These are phyloP conservation scores for Eulacestoma nigropectus DNA, from an alignment of 2,113 vertebrate species.

Conservation along the genomic window DNA sequence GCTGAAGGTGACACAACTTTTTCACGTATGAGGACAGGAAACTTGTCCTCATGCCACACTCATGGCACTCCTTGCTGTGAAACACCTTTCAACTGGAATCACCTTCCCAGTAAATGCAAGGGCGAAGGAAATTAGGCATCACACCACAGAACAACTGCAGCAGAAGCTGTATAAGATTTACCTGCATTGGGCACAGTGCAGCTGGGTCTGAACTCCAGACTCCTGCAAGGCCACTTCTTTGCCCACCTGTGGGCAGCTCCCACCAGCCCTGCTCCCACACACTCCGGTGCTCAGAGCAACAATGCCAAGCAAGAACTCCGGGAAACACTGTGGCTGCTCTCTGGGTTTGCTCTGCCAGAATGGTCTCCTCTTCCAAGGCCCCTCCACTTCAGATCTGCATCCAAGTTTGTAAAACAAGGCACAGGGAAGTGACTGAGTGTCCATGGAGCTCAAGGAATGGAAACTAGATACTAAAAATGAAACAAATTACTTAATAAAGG, in stretches of 20 bases:
- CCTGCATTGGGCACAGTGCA: neutral
- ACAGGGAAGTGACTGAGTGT: neutral
- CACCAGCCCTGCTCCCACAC: neutral
- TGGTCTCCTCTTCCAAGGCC: accelerated
- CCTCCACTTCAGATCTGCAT: neutral
- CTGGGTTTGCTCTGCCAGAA: neutral
- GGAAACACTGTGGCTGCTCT: neutral
- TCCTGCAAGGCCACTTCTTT: neutral
- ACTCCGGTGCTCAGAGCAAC: accelerated
- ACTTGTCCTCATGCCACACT: neutral
- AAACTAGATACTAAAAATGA: neutral
- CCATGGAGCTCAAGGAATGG: neutral
- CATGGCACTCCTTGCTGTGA: neutral
- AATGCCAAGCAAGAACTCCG: neutral
- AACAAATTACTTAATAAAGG: neutral
- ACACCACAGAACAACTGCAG: accelerated
- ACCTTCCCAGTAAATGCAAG: accelerated
- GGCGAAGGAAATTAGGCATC: neutral
- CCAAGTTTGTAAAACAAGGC: neutral
- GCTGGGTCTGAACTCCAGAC: neutral
- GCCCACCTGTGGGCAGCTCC: accelerated
- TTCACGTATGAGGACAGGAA: neutral
- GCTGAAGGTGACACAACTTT: no score
- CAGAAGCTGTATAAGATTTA: neutral
- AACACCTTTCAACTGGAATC: neutral